Evolutionary conservation across 2,888 invertebrate species (phyloP), one percentile per base, ranked within the genome.

Genomic region (Volucella inflata): DNA sequence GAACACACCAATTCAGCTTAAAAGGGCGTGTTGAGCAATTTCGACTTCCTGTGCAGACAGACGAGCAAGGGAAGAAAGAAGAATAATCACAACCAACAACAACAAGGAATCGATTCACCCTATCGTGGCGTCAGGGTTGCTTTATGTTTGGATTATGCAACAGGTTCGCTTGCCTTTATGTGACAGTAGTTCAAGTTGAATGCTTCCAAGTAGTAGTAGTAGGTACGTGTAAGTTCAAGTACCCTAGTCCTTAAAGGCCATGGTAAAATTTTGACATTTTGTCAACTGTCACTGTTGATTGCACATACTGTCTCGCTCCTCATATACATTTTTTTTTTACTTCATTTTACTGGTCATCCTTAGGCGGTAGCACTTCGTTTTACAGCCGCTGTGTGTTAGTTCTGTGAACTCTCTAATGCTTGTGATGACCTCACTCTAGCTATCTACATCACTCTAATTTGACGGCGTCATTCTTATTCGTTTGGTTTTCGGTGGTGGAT

Each of bases 21-120:
- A 64, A 70, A 78, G 16, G 53, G 78, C 70, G 78, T 70, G 77
- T 50, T 67, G 46, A 55, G 14, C 53, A 77, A 62, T 70, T 62
- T 50, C 12, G 16, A 79, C 79, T 79, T 79, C 79, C 79, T 79
- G 72, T 79, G 79, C 9, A 79, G 60, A 65, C 79, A 72, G 62
- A 42, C 51, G 21, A 10, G 10, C 10, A 62, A 16, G 21, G 17
- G 53, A 42, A 21, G 12, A 14, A 30, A 14, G 51, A 51, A 38
- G 21, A 57, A 64, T 40, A 14, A 40, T 17, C 48, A 59, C 42
- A 21, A 17, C 14, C 8, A 46, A 38, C 16, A 30, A 53, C 50
- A 64, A 9, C 8, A 10, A 62, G 8, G 51, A 48, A 46, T 46
- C 55, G 64, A 44, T 78, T 64, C 65, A 65, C 65, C 79, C 59